These are phyloP conservation scores for Liparis tanakae DNA, from an alignment of 2,797 vertebrate genomes.

Conservation along the genomic window DNA sequence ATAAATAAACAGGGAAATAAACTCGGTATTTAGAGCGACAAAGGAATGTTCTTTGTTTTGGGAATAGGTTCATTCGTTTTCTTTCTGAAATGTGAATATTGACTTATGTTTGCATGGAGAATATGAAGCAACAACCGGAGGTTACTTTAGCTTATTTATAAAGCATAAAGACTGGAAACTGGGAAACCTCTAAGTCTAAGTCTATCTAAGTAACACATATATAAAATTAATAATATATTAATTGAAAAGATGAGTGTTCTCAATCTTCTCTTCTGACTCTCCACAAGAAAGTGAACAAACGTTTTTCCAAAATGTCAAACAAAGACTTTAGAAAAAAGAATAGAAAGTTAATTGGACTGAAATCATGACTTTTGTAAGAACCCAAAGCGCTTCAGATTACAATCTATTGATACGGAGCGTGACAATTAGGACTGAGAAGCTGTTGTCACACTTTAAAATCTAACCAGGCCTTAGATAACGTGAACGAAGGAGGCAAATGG, in stretches of 20 bases:
- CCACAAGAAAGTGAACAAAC: neutral
- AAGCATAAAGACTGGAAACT: neutral
- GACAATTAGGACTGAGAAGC: slow-evolving; percentile 11
- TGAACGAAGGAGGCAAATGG: slow-evolving; percentile 13
- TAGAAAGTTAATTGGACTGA: neutral
- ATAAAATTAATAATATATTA: neutral
- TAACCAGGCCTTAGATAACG: slow-evolving; percentile 13
- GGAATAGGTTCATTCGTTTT: neutral
- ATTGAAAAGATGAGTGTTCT: neutral
- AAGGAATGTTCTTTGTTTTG: neutral
- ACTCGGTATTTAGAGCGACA: neutral
- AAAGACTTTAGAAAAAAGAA: neutral
- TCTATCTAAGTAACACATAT: neutral
- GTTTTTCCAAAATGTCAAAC: neutral
- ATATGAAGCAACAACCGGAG: neutral
- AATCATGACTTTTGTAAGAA: slow-evolving; percentile 5
- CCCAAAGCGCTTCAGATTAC: neutral
- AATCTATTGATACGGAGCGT: neutral
- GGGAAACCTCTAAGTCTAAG: neutral
- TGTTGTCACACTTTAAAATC: slow-evolving; percentile 10
- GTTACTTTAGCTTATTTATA: neutral
- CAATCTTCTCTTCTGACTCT: neutral
- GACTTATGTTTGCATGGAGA: neutral
- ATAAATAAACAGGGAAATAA: slow-evolving; percentile 8
- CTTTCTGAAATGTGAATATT: neutral